Conservation (phyloP, 2,888 invertebrate genomes). For the Clunio marinus region DNA sequence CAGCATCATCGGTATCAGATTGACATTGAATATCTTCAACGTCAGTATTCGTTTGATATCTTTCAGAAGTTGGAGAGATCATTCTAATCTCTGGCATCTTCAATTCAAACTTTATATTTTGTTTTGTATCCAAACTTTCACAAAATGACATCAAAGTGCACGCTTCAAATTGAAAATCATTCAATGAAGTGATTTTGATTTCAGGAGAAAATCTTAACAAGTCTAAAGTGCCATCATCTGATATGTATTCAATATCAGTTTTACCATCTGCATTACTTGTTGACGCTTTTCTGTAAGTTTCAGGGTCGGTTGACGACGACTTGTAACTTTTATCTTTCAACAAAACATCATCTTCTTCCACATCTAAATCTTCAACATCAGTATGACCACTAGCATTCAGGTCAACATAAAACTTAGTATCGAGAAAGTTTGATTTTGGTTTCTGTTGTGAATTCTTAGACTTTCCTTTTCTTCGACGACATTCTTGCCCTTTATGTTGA, state of each 20-base stretch:
- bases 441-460: slow-evolving; percentile 41
- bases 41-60: slow-evolving; percentile 46
- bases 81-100: slow-evolving; percentile 21
- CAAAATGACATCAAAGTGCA: neutral
- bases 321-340: slow-evolving; percentile 43
- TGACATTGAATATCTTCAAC: slow-evolving; percentile 52
- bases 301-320: neutral
- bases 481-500: slow-evolving; percentile 42
- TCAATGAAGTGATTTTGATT: neutral
- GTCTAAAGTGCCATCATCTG: slow-evolving; percentile 47
- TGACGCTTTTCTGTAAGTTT: neutral
- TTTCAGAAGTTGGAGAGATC: slow-evolving; percentile 41
- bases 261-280: slow-evolving; percentile 41
- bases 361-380: slow-evolving; percentile 47
- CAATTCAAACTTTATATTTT: neutral
- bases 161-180: neutral
- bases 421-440: slow-evolving; percentile 20
- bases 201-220: neutral
- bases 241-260: slow-evolving; percentile 53
- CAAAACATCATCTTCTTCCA: slow-evolving; percentile 51
- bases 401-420: slow-evolving; percentile 33
- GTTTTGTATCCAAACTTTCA: slow-evolving; percentile 9
- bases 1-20: slow-evolving; percentile 53
- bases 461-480: slow-evolving; percentile 48
- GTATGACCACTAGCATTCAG: slow-evolving; percentile 41